Base-by-base conservation (phyloP, 2,888 invertebrate species). In the Melanostoma mellinum region DNA sequence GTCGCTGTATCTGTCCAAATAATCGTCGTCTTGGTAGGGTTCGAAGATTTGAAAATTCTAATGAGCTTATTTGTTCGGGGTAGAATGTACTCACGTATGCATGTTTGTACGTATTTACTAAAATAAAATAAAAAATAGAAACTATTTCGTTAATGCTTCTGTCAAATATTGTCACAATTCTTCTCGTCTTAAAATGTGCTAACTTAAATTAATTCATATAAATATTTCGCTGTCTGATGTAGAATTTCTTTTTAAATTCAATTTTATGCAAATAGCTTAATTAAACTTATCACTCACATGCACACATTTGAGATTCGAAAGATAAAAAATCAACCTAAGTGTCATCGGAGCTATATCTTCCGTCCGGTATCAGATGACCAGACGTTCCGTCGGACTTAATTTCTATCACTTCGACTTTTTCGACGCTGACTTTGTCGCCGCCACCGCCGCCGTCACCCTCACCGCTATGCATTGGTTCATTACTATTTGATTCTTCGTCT, bases 361-460 rank as follows among this genome's bases (percentile, higher is more conserved):
- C 76, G 4, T 87, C 87, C 35, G 90, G 91, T 87, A 88, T 89
- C 77, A 91, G 84, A 80, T 90, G 90, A 48, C 91, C 91, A 2
- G 90, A 89, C 46, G 87, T 87, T 4, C 91, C 91, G 74, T 91
- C 91, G 32, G 91, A 88, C 81, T 91, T 90, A 55, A 92, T 91
- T 89, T 92, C 92, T 84, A 92, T 91, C 58, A 92, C 90, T 86
- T 92, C 91, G 20, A 90, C 88, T 85, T 91, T 91, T 86, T 92
- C 92, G 2, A 92, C 90, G 72, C 88, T 89, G 4, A 90, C 87
- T 85, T 86, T 86, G 73, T 85, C 52, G 72, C 77, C 87, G 33
- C 42, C 35, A 20, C 20, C 92, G 2, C 92, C 90, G 72, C 88
- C 89, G 4, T 90, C 87, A 85, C 86, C 86, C 72, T 85, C 52